A percentile compares a stretch with the other conserved stretches of the same genome.
These are phyloP conservation scores for Phasianus colchicus DNA, from an alignment of 2,113 vertebrate genomes.

Conservation along the genomic window DNA sequence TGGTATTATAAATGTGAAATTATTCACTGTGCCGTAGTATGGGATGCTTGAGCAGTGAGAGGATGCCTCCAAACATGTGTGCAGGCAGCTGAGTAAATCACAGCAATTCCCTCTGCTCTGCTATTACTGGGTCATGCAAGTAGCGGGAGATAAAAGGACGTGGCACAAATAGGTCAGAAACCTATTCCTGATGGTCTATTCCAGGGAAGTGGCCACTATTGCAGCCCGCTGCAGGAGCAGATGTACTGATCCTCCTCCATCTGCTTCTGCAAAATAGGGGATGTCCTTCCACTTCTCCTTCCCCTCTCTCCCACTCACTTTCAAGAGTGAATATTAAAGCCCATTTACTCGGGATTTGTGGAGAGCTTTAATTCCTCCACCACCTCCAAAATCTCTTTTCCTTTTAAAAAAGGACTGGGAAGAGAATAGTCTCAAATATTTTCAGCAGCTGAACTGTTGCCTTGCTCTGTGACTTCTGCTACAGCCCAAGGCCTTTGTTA, in stretches of 20 bases:
- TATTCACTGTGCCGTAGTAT: background rate
- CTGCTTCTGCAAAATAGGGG: background rate
- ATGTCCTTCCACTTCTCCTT: slow-evolving; percentile 31
- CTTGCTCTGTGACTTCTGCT: background rate
- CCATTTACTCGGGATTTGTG: background rate
- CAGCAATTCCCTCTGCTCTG: background rate
- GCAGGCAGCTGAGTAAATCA: background rate
- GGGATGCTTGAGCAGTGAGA: background rate
- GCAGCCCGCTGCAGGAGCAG: background rate
- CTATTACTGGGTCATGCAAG: background rate
- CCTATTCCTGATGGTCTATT: background rate
- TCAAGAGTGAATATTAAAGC: slow-evolving; percentile 4
- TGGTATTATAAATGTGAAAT: background rate
- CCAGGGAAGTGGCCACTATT: background rate
- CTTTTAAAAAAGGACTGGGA: background rate
- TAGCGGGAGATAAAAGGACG: slow-evolving; percentile 3
- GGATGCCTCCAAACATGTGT: background rate
- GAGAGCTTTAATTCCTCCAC: background rate
- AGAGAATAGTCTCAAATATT: background rate
- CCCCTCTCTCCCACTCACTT: slow-evolving; percentile 10
- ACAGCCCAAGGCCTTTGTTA: background rate
- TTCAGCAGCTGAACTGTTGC: background rate
- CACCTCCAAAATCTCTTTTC: background rate
- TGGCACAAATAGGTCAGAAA: slow-evolving; percentile 62
- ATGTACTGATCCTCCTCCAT: slow-evolving; percentile 49